Evolutionary conservation across 2,797 vertebrate genomes (phyloP).

Genomic region (Peromyscus eremicus): DNA sequence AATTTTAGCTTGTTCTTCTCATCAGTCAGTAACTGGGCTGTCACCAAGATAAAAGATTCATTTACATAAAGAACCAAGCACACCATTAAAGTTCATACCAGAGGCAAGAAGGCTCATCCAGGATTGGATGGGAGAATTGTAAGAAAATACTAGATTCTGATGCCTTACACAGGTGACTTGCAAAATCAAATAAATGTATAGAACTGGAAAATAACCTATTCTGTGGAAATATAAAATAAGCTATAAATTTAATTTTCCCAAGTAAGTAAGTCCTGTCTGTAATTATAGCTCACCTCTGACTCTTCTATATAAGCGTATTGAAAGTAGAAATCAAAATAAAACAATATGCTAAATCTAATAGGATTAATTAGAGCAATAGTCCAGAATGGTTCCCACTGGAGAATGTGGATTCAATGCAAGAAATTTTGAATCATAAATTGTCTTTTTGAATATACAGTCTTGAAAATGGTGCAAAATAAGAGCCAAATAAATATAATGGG

Average conservation of each 20-base stretch:
- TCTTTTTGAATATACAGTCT: background rate
- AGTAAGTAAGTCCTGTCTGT: background rate
- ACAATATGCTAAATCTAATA: background rate
- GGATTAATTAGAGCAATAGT: background rate
- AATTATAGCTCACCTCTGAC: constrained; percentile 4
- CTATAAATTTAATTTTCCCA: constrained; percentile 10
- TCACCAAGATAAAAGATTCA: background rate
- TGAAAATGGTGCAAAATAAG: background rate
- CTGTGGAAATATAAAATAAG: constrained; percentile 7
- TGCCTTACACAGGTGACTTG: background rate
- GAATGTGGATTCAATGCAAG: background rate
- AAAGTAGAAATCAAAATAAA: constrained; percentile 37
- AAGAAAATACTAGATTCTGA: background rate
- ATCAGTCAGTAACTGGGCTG: background rate
- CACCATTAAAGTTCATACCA: background rate
- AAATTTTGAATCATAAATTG: background rate
- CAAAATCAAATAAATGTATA: background rate
- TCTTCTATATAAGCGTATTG: background rate
- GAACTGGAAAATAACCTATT: background rate
- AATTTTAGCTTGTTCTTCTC: background rate
- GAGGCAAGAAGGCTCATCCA: background rate
- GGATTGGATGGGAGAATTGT: background rate
- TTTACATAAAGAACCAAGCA: background rate
- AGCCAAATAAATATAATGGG: background rate
- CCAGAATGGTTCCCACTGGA: background rate